Base-by-base conservation (phyloP, 2,113 vertebrate genomes). In the Pelodiscus sinensis region DNA sequence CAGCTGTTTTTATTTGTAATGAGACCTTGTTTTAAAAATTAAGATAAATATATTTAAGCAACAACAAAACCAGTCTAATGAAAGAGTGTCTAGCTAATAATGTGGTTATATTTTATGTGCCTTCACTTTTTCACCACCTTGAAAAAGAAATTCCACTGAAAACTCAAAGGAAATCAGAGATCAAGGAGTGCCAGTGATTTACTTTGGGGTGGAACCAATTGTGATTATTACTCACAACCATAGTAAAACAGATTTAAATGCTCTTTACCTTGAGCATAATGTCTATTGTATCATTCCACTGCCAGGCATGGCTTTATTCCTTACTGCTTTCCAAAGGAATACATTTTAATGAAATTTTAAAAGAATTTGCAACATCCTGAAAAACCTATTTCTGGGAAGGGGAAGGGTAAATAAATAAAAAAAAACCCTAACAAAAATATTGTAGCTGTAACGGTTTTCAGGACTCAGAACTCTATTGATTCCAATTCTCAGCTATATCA, bases 271-370 rank as follows among this genome's bases (percentile, higher is more conserved):
- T 93, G 91, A 92, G 84, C 84, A 80, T 3, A 0, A 16, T 86
- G 94, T 87, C 86, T 84, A 78, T 73, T 97, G 80, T 58, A 94
- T 83, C 1, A 10, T 58, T 95, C 82, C 75, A 68, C 92, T 97
- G 94, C 97, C 94, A 96, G 97, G 81, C 86, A 75, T 24, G 68
- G 57, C 83, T 97, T 96, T 93, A 89, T 65, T 94, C 83, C 90
- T 94, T 88, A 96, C 73, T 8, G 2, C 57, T 88, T 96, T 97
- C 96, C 96, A 97, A 97, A 31, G 83, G 88, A 95, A 92, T 79
- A 84, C 87, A 93, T 94, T 97, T 95, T 94, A 97, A 97, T 95
- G 90, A 96, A 96, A 97, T 96, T 62, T 95, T 16, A 89, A 93
- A 87, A 96, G 85, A 93, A 84, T 57, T 87, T 77, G 87, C 92